phyloP scores from a whole-genome alignment of 2,888 invertebrate genomes.

The Pedicia rivosa region DNA sequence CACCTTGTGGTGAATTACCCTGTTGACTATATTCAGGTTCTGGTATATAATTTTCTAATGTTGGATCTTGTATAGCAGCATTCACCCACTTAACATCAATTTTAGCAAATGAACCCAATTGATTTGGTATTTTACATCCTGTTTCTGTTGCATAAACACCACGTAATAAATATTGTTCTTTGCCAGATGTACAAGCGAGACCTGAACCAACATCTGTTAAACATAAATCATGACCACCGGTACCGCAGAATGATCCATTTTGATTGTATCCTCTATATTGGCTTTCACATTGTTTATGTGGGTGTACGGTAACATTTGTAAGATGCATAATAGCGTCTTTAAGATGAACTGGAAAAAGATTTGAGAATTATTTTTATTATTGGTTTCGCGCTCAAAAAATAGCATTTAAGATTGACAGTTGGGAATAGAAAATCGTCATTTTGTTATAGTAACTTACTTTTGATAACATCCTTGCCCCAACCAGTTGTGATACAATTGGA shows the following conservation, averaged over 20 bases:
- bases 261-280: conserved; percentile 37
- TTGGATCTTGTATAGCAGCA: conserved; percentile 14
- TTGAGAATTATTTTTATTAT: no score
- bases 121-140: conserved; percentile 39
- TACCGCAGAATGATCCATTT: conserved; percentile 53
- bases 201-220: conserved; percentile 68
- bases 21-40: no score
- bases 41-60: no score
- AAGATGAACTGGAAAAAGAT: conserved; percentile 45
- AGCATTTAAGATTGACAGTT: not conserved
- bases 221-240: conserved; percentile 55
- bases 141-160: conserved; percentile 67
- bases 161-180: conserved; percentile 49
- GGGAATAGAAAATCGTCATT: not conserved
- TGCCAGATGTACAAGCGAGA: conserved; percentile 55
- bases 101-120: conserved; percentile 40
- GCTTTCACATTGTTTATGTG: conserved; percentile 45
- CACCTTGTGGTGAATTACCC: no score
- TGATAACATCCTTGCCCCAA: conserved; percentile 65
- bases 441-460: conserved; percentile 38
- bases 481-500: conserved; percentile 62
- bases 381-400: no score
- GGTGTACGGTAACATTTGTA: conserved; percentile 47
- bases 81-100: conserved; percentile 42
- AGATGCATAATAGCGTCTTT: conserved; percentile 61